Percentiles rank a stretch among this genome's conserved stretches.
Conservation (phyloP, 2,113 vertebrate species). For the Scomber japonicus region DNA sequence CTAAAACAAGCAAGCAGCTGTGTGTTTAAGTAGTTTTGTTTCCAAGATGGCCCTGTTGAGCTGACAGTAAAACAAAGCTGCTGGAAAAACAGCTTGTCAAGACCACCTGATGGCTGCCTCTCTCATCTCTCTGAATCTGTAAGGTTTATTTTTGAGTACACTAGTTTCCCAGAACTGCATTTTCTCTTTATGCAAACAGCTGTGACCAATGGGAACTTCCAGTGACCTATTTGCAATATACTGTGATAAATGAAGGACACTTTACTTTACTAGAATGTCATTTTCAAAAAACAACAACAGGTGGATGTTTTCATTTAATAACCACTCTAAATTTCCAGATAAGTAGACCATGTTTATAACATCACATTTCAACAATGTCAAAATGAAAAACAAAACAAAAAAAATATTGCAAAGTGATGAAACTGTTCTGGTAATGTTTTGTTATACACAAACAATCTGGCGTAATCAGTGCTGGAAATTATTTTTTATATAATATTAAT, state of each 20-base stretch:
- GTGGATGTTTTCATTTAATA: neutral
- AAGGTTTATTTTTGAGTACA: constrained; percentile 32
- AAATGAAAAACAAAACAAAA: no score
- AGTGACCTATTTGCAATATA: neutral
- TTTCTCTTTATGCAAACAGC: neutral
- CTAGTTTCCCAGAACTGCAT: neutral
- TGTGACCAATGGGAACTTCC: neutral
- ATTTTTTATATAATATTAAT: no score
- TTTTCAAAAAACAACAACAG: neutral
- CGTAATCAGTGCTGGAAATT: no score
- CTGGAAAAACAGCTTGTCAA: constrained; percentile 59
- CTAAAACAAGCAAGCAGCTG: constrained; percentile 41
- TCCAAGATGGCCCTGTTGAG: constrained; percentile 41
- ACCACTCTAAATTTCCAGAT: neutral
- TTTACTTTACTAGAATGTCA: neutral
- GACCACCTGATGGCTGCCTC: constrained; percentile 64
- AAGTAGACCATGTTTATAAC: neutral
- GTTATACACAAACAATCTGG: no score
- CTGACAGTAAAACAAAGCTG: constrained; percentile 68
- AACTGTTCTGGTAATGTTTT: no score
- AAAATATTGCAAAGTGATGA: no score
- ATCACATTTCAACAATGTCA: no score
- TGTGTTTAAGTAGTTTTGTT: constrained; percentile 41
- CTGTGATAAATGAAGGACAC: neutral
- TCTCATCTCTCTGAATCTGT: constrained; percentile 33